Evolutionary conservation across 1,140 invertebrate genomes (phyloP).

Genomic region (Atopsyche davidsoni): DNA sequence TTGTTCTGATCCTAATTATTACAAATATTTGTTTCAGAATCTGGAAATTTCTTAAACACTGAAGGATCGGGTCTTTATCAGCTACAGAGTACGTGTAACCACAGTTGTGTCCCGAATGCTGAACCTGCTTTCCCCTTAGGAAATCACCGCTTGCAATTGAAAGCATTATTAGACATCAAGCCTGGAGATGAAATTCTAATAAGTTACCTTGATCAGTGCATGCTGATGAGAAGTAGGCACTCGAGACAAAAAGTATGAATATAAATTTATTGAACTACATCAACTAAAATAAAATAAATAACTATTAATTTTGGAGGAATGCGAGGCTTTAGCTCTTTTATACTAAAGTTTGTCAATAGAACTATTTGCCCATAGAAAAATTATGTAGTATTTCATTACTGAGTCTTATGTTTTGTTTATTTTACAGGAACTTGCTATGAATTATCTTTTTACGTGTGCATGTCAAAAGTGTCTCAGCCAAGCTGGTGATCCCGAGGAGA

Average conservation of each 20-base stretch:
- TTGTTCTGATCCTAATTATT: too few relatives aligned
- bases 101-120: slow-evolving; percentile 89
- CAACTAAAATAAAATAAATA: not conserved
- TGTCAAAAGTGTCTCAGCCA: slow-evolving; percentile 76
- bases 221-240: slow-evolving; percentile 71
- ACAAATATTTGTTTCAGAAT: slow-evolving; percentile 52
- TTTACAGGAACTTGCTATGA: slow-evolving; percentile 60
- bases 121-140: slow-evolving; percentile 79
- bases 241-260: slow-evolving; percentile 75
- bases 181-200: slow-evolving; percentile 86
- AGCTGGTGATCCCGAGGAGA: slow-evolving; percentile 71
- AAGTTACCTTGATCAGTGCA: slow-evolving; percentile 86
- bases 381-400: not conserved
- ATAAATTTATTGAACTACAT: not conserved
- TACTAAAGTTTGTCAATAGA: too few relatives aligned
- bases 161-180: slow-evolving; percentile 68
- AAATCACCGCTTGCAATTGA: slow-evolving; percentile 71
- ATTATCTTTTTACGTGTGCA: slow-evolving; percentile 80
- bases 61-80: slow-evolving; percentile 88
- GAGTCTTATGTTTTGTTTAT: too few relatives aligned
- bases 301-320: not conserved
- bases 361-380: too few relatives aligned
- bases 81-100: slow-evolving; percentile 83
- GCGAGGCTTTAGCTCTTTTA: too few relatives aligned
- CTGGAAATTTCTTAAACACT: slow-evolving; percentile 84